Base-by-base conservation (phyloP, 2,888 invertebrate genomes). In the Zygothrica quintamaculata region DNA sequence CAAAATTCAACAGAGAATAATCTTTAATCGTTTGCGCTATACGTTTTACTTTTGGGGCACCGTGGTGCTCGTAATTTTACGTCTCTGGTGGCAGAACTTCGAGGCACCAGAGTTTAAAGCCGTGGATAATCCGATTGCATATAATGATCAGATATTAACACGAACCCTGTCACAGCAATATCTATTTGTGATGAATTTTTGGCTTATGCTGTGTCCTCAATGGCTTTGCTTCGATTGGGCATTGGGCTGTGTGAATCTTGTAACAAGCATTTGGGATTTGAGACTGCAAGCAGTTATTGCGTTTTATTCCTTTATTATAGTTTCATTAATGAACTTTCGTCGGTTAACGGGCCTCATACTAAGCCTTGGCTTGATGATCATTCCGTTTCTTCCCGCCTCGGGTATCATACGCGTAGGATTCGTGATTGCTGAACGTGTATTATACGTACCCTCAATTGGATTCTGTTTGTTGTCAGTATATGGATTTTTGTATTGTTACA, bases 151-250 rank as follows among this genome's bases (percentile, higher is more conserved):
- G 85, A 80, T 93, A 42, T 89, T 94, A 47, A 92, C 94, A 33
- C 94, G 95, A 92, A 94, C 94, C 22, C 90, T 96, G 44, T 97
- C 97, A 82, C 97, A 97, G 89, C 95, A 95, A 89, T 99, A 97
- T 90, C 92, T 98, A 62, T 98, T 98, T 92, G 93, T 95, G 3
- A 90, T 99, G 40, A 99, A 99, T 90, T 89, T 93, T 34, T 93
- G 97, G 92, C 91, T 99, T 42, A 91, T 98, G 57, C 79, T 98
- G 16, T 96, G 96, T 92, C 99, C 99, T 0, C 93, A 95, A 77
- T 98, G 98, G 97, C 92, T 99, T 58, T 98, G 99, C 91, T 99
- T 98, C 91, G 99, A 99, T 91, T 99, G 99, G 98, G 98, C 98
- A 0, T 97, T 99, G 96, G 98, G 98, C 13, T 99, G 98, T 88